Evolutionary conservation across 2,113 vertebrate genomes (phyloP).

Genomic region (Laticauda colubrina): DNA sequence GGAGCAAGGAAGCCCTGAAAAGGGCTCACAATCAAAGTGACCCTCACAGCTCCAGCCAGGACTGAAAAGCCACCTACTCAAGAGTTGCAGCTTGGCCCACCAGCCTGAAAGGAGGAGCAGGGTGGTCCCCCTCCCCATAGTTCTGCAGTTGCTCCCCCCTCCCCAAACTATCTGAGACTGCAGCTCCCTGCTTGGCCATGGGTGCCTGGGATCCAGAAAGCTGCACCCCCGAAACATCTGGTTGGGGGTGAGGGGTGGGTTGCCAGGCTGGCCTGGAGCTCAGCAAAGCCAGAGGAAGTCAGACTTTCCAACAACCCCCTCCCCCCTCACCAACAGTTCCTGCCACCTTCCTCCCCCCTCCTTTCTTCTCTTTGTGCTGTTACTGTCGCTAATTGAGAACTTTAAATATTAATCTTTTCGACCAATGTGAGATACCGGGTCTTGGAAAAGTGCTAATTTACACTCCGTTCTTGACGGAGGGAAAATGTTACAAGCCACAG

Average conservation of each 20-base stretch:
- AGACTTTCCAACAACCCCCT: background rate
- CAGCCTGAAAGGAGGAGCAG: background rate
- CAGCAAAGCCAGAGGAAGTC: background rate
- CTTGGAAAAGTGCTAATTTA: slow-evolving; percentile 54
- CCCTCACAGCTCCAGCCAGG: accelerated
- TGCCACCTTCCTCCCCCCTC: slow-evolving; percentile 18
- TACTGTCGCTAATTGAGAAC: slow-evolving; percentile 61
- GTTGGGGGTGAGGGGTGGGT: background rate
- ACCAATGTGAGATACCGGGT: slow-evolving; percentile 54
- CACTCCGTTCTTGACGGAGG: slow-evolving; percentile 28
- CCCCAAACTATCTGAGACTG: background rate
- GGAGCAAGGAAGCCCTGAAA: accelerated
- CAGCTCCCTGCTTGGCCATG: background rate
- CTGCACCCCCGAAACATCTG: background rate
- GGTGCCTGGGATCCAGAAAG: background rate
- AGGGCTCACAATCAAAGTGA: background rate
- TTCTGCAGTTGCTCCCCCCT: background rate
- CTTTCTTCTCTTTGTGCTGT: background rate
- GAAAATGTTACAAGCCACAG: slow-evolving; percentile 19
- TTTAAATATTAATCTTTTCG: slow-evolving; percentile 58
- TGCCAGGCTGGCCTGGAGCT: background rate
- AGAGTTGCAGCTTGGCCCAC: too few species aligned
- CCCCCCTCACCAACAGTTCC: background rate
- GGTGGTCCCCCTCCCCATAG: background rate
- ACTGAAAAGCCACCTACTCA: background rate